These are phyloP conservation scores for Cyanoderma ruficeps DNA, from an alignment of 2,113 vertebrate species.

Conservation along the genomic window DNA sequence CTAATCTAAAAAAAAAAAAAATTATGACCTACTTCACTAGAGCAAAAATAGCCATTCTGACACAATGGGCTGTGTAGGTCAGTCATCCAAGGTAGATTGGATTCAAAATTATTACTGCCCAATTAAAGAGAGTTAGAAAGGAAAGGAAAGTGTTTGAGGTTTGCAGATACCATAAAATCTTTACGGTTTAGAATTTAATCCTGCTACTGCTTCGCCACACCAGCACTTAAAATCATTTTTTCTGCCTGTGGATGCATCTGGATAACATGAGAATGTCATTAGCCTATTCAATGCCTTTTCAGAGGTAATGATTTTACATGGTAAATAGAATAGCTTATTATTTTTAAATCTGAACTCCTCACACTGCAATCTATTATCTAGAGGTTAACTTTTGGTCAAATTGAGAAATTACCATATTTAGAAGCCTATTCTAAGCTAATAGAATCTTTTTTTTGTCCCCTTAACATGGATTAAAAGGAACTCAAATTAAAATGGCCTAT, in stretches of 20 bases:
- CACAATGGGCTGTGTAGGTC: background rate
- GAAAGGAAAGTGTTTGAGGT: background rate
- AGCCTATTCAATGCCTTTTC: background rate
- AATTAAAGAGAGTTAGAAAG: background rate
- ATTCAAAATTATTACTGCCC: background rate
- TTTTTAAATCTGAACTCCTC: background rate
- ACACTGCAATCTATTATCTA: background rate
- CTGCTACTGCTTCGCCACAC: background rate
- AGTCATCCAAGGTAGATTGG: background rate
- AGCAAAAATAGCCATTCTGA: background rate
- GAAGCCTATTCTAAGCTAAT: background rate
- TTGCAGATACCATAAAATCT: background rate
- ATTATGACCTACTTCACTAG: background rate
- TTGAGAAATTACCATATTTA: background rate
- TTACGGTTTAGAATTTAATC: background rate
- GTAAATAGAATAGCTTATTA: background rate
- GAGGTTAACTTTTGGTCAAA: background rate
- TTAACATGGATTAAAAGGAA: background rate
- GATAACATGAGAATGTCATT: background rate
- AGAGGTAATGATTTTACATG: too few relatives aligned
- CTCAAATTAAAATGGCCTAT: background rate
- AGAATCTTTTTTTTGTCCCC: background rate
- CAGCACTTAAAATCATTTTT: background rate
- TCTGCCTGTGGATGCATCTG: background rate
- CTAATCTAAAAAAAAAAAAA: background rate